Evolutionary conservation across 2,797 vertebrate genomes (phyloP).

Genomic region (Crypturellus tataupa): DNA sequence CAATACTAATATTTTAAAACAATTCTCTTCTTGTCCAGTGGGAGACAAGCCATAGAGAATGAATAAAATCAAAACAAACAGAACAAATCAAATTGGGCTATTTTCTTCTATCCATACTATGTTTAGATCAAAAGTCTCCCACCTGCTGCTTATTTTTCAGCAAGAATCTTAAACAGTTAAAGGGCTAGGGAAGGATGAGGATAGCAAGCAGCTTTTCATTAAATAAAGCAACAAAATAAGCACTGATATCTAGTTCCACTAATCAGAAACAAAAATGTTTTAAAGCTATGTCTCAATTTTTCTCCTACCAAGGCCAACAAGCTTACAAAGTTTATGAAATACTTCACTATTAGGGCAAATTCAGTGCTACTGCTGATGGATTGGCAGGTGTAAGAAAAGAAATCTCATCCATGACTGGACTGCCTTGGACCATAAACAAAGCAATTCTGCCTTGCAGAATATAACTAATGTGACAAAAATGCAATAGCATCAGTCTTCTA

Average conservation of each 20-base stretch:
- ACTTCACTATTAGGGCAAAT: neutral
- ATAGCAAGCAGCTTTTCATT: neutral
- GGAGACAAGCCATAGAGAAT: neutral
- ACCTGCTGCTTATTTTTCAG: neutral
- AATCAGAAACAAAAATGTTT: neutral
- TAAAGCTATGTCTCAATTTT: neutral
- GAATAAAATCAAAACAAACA: neutral
- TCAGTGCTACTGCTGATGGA: neutral
- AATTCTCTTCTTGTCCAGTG: neutral
- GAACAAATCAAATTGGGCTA: neutral
- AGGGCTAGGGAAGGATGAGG: neutral
- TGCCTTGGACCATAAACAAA: neutral
- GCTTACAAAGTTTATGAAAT: neutral
- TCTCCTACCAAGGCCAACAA: neutral
- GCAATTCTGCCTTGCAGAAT: neutral
- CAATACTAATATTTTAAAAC: neutral
- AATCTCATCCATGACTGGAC: neutral
- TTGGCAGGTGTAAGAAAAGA: neutral
- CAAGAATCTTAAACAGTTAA: neutral
- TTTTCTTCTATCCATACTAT: neutral
- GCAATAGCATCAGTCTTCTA: neutral
- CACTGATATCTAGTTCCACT: too few species aligned
- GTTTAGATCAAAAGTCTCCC: fast-evolving
- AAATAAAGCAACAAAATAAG: neutral
- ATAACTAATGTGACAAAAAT: neutral